Evolutionary conservation across 2,797 vertebrate genomes (phyloP).

Genomic region (Enteromius fasciolatus): DNA sequence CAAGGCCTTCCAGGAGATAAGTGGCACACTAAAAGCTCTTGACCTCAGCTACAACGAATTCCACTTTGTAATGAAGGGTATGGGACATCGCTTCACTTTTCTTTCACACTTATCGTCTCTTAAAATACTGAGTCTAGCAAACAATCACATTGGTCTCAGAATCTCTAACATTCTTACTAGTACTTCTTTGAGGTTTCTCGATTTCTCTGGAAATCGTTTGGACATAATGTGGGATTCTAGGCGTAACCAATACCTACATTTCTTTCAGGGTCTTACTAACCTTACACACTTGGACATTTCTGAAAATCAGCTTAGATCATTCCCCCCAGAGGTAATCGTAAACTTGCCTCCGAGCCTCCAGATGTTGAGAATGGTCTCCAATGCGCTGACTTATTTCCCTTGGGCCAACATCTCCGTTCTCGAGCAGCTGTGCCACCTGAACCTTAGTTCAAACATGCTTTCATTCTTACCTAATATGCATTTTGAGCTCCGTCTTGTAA

Average conservation of each 20-base stretch:
- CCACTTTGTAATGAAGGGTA: conserved; percentile 81
- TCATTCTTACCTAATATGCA: conserved; percentile 62
- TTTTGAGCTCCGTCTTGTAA: conserved; percentile 67
- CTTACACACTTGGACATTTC: conserved; percentile 80
- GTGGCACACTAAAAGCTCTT: conserved; percentile 73
- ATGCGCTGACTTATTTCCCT: conserved; percentile 75
- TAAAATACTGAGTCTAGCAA: conserved; percentile 75
- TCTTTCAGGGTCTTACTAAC: conserved; percentile 77
- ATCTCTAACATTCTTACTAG: conserved; percentile 73
- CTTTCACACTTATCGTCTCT: conserved; percentile 70
- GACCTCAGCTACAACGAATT: conserved; percentile 82
- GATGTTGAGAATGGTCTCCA: conserved; percentile 70
- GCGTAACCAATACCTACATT: conserved; percentile 70
- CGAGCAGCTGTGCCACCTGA: conserved; percentile 68
- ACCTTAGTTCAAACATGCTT: conserved; percentile 78
- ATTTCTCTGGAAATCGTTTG: conserved; percentile 78
- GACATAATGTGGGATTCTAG: conserved; percentile 77
- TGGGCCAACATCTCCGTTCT: conserved; percentile 76
- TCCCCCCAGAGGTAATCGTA: conserved; percentile 66
- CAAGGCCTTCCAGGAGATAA: conserved; percentile 73
- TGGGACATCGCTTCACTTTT: conserved; percentile 80
- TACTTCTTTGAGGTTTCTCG: conserved; percentile 74
- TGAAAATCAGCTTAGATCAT: conserved; percentile 68
- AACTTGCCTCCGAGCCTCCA: conserved; percentile 72
- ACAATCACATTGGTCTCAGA: conserved; percentile 78